Base-by-base conservation (phyloP, 2,888 invertebrate genomes). In the Venusia cambrica region DNA sequence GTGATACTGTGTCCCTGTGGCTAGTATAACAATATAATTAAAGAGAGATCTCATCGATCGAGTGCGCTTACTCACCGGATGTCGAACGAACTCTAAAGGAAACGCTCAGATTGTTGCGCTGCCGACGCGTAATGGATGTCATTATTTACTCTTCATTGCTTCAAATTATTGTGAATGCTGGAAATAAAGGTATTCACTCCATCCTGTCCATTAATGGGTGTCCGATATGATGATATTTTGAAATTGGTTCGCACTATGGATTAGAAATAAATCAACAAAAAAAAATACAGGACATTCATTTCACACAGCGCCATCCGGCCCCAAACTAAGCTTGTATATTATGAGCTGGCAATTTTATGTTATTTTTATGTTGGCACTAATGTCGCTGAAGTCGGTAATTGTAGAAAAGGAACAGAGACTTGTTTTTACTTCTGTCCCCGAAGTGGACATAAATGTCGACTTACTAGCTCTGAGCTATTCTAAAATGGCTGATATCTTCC, bases 11-110 rank as follows among this genome's bases (percentile, higher is more conserved):
- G n/a, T n/a, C n/a, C n/a, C n/a, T n/a, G n/a, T n/a, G n/a, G 67
- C 63, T 70, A 70, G 60, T 69, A 74, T 80, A 79, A 87, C 85
- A 83, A 85, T 85, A 85, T 87, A 84, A 87, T 87, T 87, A 87
- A 84, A 85, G 78, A 73, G 77, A 79, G 78, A 78, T 79, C 74
- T 66, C 48, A 48, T 49, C 57, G 66, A 57, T 55, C 58, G 30
- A 34, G 21, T 34, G 29, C 39, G 39, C 16, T 33, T 33, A 29
- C 34, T 6, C 17, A 59, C 71, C 81, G 81, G 81, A 80, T 81
- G 77, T 76, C 73, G 69, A 65, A 54, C 65, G 64, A 54, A 52
- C 55, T 62, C 72, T 72, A 68, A 73, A 75, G 75, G 77, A 76
- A 77, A 78, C 51, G 61, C 59, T 65, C 71, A 67, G 75, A 77